Percentiles rank a stretch among this genome's conserved stretches.
phyloP scores from a whole-genome alignment of 92 coral and sea anemone genomes.

The Virgularia gustaviana region DNA sequence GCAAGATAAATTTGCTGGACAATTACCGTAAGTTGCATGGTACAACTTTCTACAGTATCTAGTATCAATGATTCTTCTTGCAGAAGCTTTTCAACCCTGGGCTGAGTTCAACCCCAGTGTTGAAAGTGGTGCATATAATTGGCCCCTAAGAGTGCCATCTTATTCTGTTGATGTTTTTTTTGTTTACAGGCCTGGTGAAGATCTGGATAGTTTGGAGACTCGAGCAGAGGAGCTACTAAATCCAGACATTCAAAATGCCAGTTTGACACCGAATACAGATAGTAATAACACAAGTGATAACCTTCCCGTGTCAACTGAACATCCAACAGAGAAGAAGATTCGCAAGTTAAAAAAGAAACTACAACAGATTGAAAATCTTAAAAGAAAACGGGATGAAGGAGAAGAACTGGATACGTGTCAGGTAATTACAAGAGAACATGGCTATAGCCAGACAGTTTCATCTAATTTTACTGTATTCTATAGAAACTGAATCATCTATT shows the following conservation, averaged over 20 bases:
- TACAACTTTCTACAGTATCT: background rate
- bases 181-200: slow-evolving; percentile 5
- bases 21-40: slow-evolving; percentile 6
- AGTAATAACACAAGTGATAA: no score
- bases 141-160: no score
- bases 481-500: no score
- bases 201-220: background rate
- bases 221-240: background rate
- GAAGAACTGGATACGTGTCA: slow-evolving; percentile 71
- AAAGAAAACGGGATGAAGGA: slow-evolving; percentile 65
- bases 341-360: slow-evolving; percentile 73
- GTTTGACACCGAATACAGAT: no score
- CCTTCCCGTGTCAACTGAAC: no score
- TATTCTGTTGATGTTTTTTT: no score
- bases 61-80: no score
- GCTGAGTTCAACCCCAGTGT: no score
- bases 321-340: slow-evolving; percentile 71
- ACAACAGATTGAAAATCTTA: slow-evolving; percentile 72
- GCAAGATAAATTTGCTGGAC: slow-evolving; percentile 82
- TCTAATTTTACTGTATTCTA: no score
- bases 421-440: slow-evolving; percentile 37
- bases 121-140: no score
- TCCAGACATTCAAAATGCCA: no score
- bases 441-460: background rate
- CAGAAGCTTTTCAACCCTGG: no score